phyloP scores from a whole-genome alignment of 2,888 invertebrate genomes.

The Patella depressa region DNA sequence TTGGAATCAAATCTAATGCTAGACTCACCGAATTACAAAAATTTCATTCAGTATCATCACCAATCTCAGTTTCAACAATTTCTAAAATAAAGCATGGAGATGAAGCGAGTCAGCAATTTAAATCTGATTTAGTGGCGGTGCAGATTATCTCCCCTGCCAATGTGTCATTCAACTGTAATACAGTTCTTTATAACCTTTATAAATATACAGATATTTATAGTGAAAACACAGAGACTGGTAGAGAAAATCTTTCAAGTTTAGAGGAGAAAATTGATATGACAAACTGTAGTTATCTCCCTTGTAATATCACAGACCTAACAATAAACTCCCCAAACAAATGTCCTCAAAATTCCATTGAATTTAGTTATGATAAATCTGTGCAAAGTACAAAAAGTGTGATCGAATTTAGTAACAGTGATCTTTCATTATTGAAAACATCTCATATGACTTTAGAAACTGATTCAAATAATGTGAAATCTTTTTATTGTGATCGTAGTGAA shows the following conservation, averaged over 20 bases:
- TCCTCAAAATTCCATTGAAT: too few species aligned
- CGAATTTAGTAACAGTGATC: too few species aligned
- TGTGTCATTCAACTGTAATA: not conserved
- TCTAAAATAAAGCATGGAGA: conserved; percentile 22
- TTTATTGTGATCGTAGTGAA: not conserved
- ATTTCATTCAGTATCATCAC: not conserved
- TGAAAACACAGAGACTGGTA: not conserved
- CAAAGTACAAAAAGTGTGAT: too few species aligned
- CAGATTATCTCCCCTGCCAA: conserved; percentile 23
- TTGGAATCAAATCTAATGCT: conserved; percentile 28
- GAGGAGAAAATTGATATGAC: not conserved
- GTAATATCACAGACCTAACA: too few species aligned
- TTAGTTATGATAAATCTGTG: too few species aligned
- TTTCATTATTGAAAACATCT: too few species aligned
- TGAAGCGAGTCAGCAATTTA: not conserved
- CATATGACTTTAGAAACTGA: not conserved
- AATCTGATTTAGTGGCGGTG: conserved; percentile 24
- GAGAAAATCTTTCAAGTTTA: not conserved
- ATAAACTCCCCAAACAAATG: too few species aligned
- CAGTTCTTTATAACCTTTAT: not conserved
- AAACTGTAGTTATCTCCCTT: conserved; percentile 8
- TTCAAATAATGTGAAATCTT: not conserved
- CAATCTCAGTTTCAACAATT: not conserved
- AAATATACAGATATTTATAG: not conserved
- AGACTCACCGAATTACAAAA: not conserved